Conservation (phyloP, 2,113 vertebrate genomes). For the Mastomys coucha region DNA sequence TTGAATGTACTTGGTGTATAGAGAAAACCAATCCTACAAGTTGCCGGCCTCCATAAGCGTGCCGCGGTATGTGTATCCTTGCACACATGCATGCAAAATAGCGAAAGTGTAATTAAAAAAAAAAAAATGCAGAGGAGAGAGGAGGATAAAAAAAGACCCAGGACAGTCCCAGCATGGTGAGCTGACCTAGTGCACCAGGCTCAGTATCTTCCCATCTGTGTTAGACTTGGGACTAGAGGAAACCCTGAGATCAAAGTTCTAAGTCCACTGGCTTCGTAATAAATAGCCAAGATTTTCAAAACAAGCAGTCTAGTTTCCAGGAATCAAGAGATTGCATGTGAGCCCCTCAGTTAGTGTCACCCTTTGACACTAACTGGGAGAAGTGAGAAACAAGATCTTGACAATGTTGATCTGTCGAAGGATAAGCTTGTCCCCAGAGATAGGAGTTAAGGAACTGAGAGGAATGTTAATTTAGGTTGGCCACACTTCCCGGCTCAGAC, state of each 20-base stretch:
- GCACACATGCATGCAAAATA: background rate
- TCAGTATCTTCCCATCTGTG: background rate
- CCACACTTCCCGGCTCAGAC: background rate
- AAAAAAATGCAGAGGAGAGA: background rate
- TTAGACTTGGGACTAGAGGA: background rate
- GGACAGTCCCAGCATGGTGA: background rate
- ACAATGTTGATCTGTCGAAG: background rate
- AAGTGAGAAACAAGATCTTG: background rate
- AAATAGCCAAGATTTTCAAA: background rate
- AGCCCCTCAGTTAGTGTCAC: background rate
- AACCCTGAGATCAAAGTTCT: background rate
- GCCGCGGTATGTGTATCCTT: background rate
- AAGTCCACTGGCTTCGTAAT: background rate
- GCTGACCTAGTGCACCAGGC: background rate
- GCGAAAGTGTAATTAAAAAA: background rate
- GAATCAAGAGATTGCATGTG: background rate
- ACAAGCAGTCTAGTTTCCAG: background rate
- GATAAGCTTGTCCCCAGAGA: background rate
- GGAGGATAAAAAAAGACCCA: too few species aligned
- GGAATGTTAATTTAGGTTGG: background rate
- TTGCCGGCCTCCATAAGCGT: background rate
- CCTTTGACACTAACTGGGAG: background rate
- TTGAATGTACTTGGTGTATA: background rate
- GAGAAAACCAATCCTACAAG: background rate
- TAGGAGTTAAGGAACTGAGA: background rate